Evolutionary conservation across 2,797 vertebrate species (phyloP), one percentile per base, ranked within the genome.

Genomic region (Parauchenoglanis ngamensis): DNA sequence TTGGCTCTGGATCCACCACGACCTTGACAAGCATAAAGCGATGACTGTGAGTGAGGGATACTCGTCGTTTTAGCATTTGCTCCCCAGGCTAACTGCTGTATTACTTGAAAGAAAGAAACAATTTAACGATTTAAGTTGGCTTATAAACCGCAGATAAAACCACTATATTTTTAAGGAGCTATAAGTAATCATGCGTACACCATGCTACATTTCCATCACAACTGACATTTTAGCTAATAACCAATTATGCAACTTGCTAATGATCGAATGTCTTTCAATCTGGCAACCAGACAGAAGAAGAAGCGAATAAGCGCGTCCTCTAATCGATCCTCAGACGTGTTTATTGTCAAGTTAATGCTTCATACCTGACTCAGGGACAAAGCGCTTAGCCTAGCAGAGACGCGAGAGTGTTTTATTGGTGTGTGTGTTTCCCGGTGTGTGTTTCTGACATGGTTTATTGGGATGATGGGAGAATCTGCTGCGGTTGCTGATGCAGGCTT

Each of bases 371-470:
- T 65, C 7, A 23, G n/a, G 12, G 23, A n/a, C 23, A 52, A 78
- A 78, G n/a, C 3, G 5, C 23, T 75, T 75, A 75, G 73, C 0
- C 1, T 49, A 75, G 73, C 73, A 75, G 23, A 56, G 52, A 21
- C 21, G 44, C 21, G 40, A 17, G 54, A 35, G 28, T 13, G 56
- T 80, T 77, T 77, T 77, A 77, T 31, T 49, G 52, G 19, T 28
- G n/a, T 28, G 46, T 78, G 54, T 57, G 35, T 72, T 67, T 46
- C 19, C 10, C 12, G 17, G 59, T 54, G 46, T 68, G 59, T 67
- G 63, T 83, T 83, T 83, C 8, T 21, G 81, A 83, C 63, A 67
- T 68, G 81, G n/a, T 83, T 83, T 83, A 68, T 68, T 65, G 63
- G 8, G 8, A 21, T 65, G 63, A 31, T 31, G n/a, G n/a, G 59